Evolutionary conservation across 2,797 vertebrate species (phyloP), one percentile per base, ranked within the genome.

Genomic region (Micromesistius poutassou): DNA sequence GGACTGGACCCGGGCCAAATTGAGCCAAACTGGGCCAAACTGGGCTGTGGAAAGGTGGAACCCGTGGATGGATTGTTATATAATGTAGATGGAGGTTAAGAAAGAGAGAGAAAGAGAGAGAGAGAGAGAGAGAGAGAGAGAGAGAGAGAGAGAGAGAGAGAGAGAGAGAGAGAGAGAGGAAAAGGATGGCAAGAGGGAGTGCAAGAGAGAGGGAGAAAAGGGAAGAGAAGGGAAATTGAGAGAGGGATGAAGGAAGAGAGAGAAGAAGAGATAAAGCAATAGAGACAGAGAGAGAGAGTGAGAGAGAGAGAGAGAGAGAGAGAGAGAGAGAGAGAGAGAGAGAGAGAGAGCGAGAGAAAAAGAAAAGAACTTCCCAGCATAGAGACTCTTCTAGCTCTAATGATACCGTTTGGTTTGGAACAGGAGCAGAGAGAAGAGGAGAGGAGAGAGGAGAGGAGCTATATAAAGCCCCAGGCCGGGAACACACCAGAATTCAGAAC

Each of bases 1-100:
- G 88, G 84, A 88, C 92, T 95, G 93, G 93, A 93, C 75, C 35
- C 0, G 50, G 74, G 93, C 94, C 94, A 94, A 80, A 80, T 86
- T 79, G 84, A 83, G 82, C 90, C 84, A 70, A 16, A 19, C 46
- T 55, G 46, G 46, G 46, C 46, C 16, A 55, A 22, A 55, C 46
- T 55, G 46, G 46, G 19, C 46, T 16, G 46, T 55, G 46, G 19
- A 55, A 55, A 55, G 46, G 46, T 55, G 46, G 46, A 50, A 50
- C 14, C 4, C 3, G 2, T 50, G 46, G 46, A 50, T 22, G 46
- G 46, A 50, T 50, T 50, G 19, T 55, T 55, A 55, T 55, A 55
- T 55, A 55, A 55, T 55, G 16, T 16, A n/a, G 46, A 50, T 50
- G 46, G 16, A 50, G 46, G 46, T 16, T 22, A 6, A 55, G 19